Evolutionary conservation across 1,140 invertebrate genomes (phyloP).

Genomic region (Hirudo medicinalis): DNA sequence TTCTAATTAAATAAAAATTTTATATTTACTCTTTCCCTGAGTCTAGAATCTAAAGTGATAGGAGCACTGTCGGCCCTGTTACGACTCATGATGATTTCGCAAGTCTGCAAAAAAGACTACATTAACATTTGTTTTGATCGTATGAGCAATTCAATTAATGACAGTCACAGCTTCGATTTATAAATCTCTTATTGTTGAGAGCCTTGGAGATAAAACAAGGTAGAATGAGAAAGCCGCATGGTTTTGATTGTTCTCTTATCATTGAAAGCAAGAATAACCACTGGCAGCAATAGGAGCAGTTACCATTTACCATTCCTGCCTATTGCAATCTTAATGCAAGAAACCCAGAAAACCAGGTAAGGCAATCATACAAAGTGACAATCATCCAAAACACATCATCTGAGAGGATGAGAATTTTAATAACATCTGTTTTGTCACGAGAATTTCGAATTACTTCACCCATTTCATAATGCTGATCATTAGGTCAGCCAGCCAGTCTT

Average conservation of each 20-base stretch:
- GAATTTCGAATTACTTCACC: too few species aligned
- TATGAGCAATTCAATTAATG: background rate
- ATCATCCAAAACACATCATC: background rate
- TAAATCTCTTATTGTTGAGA: too few species aligned
- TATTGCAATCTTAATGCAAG: too few species aligned
- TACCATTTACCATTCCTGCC: too few species aligned
- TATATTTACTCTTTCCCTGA: conserved; percentile 6
- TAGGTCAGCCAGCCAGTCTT: too few species aligned
- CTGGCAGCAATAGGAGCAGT: too few species aligned
- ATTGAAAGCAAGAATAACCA: background rate
- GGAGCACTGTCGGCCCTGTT: background rate
- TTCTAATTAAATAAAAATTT: background rate
- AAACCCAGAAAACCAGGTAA: too few species aligned
- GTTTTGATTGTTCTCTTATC: background rate
- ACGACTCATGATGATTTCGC: background rate
- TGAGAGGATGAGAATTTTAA: background rate
- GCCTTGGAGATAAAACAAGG: too few species aligned
- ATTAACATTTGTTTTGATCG: background rate
- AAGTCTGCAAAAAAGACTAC: background rate
- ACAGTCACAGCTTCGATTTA: background rate
- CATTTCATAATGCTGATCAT: too few species aligned
- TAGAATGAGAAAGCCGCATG: background rate
- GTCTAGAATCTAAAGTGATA: conserved; percentile 1
- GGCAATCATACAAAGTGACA: background rate
- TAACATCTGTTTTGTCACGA: too few species aligned